Evolutionary conservation across 2,113 vertebrate species (phyloP), one percentile per base, ranked within the genome.

Genomic region (Fregata magnificens): DNA sequence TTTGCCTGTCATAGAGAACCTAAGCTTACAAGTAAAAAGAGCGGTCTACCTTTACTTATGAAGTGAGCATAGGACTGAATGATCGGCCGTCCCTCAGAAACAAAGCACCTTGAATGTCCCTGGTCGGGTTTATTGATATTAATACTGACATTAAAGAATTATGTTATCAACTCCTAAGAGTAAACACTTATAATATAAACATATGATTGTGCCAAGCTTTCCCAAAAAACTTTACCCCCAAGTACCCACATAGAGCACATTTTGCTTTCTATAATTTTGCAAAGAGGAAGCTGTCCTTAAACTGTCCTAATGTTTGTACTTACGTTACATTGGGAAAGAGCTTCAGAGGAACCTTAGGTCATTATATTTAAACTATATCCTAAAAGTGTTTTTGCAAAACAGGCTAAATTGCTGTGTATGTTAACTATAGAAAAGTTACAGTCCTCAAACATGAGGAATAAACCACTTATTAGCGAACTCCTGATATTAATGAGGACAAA

Each of bases 11-110:
- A 63, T 14, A 56, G 9, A 34, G 34, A 86, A 24, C 6, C 38
- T 71, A 80, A 52, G 69, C 50, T 69, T 63, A 22, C 31, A 87
- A 94, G 70, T 88, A 55, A 88, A 50, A 94, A 86, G 5, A 69
- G 66, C 28, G 5, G 45, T 88, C 67, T 82, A 19, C 6, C 8
- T 76, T 52, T 9, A n/a, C 17, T 29, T 10, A 13, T 1, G 12
- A 32, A 66, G 36, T 19, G 32, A 52, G 36, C 2, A 0, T 16
- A 52, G 62, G 36, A 50, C 18, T 2, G 2, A 56, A n/a, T 32
- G 36, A 28, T 42, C 0, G 0, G 16, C 22, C 71, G 59, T 25
- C 19, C 24, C 50, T 74, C 36, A 40, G 59, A 38, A 71, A 79
- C n/a, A 93, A 47, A 7, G 25, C n/a, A 36, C 22, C 10, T 4